Evolutionary conservation across 2,888 invertebrate species (phyloP).

Genomic region (Cheilosia impressa): DNA sequence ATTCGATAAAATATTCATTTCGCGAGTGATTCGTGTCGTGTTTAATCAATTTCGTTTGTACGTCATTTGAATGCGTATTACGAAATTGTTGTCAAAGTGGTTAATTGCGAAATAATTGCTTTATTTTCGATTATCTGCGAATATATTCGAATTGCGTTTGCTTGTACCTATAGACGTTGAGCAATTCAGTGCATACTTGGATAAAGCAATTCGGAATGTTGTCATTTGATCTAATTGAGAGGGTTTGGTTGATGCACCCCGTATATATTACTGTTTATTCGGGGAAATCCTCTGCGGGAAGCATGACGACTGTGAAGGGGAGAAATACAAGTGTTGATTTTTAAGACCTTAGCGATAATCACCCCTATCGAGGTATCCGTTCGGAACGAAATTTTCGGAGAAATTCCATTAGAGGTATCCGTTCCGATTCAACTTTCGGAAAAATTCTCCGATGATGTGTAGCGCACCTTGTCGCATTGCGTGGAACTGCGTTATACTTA

Average conservation of each 20-base stretch:
- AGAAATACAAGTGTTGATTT: too few relatives aligned
- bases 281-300: too few relatives aligned
- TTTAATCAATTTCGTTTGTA: not conserved
- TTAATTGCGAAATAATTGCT: not conserved
- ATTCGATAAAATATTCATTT: not conserved
- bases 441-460: too few relatives aligned
- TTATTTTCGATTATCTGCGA: not conserved
- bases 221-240: not conserved
- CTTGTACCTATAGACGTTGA: not conserved
- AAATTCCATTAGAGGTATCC: too few relatives aligned
- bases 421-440: too few relatives aligned
- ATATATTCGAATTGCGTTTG: not conserved
- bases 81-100: not conserved
- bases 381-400: too few relatives aligned
- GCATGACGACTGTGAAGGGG: too few relatives aligned
- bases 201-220: not conserved
- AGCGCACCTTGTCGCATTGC: too few relatives aligned
- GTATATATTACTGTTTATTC: too few relatives aligned
- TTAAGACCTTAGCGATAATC: too few relatives aligned
- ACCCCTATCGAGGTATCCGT: too few relatives aligned
- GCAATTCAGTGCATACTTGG: not conserved
- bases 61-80: not conserved
- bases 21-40: not conserved
- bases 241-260: not conserved
- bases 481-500: too few relatives aligned